A percentile compares a stretch with the other conserved stretches of the same genome.
Conservation (phyloP, 2,797 vertebrate genomes). For the Pitangus sulphuratus region DNA sequence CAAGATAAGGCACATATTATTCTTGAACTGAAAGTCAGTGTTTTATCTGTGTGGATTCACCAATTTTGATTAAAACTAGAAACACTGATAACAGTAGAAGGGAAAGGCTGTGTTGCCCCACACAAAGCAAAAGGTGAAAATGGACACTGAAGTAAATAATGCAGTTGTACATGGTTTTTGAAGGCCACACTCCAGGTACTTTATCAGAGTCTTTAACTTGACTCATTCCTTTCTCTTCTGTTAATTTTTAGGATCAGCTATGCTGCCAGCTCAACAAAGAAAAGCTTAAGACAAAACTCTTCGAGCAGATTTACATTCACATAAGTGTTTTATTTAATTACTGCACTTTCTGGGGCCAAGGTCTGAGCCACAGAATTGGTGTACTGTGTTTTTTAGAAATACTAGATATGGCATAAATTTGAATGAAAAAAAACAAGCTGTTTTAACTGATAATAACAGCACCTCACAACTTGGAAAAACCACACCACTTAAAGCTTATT, state of each 20-base stretch:
- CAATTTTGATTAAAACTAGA: background rate
- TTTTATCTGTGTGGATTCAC: background rate
- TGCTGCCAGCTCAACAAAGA: background rate
- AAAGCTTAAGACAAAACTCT: background rate
- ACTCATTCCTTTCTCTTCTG: background rate
- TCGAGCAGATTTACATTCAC: background rate
- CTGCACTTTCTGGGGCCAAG: background rate
- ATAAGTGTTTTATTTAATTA: background rate
- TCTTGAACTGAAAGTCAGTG: background rate
- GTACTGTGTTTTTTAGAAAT: background rate
- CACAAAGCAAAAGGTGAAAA: background rate
- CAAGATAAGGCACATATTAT: background rate
- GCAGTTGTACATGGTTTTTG: accelerated
- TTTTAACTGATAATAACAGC: background rate
- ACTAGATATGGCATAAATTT: background rate
- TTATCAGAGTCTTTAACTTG: background rate
- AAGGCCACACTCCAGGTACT: background rate
- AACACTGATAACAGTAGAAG: background rate
- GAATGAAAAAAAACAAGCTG: background rate
- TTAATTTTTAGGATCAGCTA: background rate
- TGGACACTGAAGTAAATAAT: background rate
- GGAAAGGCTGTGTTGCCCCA: background rate
- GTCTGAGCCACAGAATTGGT: background rate
- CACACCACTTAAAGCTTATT: background rate
- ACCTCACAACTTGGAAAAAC: background rate